Conservation (phyloP, 1,140 invertebrate genomes). For the Medauroidea extradentata region DNA sequence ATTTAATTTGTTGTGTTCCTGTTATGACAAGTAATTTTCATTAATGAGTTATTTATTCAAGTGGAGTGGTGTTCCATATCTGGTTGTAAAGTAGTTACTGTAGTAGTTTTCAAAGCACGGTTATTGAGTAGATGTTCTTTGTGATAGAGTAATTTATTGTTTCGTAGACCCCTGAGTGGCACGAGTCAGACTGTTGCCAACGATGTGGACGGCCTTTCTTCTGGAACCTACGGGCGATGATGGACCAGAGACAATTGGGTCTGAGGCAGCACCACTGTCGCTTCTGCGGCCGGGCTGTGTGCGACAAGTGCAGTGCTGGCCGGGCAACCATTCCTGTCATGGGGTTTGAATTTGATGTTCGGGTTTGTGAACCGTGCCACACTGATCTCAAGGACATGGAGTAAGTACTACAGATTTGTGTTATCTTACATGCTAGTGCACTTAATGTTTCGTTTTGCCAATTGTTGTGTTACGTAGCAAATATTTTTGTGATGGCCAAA, state of each 20-base stretch:
- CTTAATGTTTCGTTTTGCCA: no score
- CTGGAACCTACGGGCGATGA: constrained; percentile 98
- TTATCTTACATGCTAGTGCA: no score
- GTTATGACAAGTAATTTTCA: no score
- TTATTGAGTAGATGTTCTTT: no score
- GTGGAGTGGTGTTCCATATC: no score
- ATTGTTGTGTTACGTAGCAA: no score
- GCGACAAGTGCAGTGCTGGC: constrained; percentile 85
- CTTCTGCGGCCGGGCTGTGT: constrained; percentile 88
- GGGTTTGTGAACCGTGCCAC: constrained; percentile 91
- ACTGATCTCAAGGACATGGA: constrained; percentile 77
- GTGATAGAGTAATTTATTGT: no score
- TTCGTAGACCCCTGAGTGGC: constrained; percentile 83
- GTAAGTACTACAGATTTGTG: constrained; percentile 55
- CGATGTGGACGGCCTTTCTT: constrained; percentile 93
- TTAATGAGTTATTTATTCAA: no score
- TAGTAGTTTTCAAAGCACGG: no score
- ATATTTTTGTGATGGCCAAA: no score
- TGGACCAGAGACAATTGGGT: constrained; percentile 91
- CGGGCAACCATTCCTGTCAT: constrained; percentile 86
- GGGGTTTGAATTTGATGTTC: constrained; percentile 97
- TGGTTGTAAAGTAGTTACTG: no score
- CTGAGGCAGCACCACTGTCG: constrained; percentile 86
- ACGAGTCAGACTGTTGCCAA: constrained; percentile 89
- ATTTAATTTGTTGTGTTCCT: no score